A percentile compares a stretch with the other conserved stretches of the same genome.
Evolutionary conservation across 1,140 invertebrate species (phyloP).

Genomic region (Cyclargus thomasi): DNA sequence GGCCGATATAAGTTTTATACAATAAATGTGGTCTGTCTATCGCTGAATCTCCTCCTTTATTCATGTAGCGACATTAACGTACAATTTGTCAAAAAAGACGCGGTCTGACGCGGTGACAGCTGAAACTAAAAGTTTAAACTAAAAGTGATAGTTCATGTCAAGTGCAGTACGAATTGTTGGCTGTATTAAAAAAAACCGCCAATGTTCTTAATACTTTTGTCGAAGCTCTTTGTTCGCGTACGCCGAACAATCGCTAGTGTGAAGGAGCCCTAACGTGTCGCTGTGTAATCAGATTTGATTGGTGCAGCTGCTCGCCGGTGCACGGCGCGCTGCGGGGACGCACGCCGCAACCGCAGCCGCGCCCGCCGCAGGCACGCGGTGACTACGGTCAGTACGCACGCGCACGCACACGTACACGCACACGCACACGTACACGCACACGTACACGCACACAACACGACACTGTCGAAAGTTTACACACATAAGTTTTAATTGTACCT

Average conservation of each 20-base stretch:
- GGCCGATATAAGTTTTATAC: too few relatives aligned
- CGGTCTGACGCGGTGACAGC: too few relatives aligned
- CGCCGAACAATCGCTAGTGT: constrained; percentile 2
- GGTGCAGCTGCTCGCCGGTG: constrained; percentile 78
- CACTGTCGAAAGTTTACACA: neutral
- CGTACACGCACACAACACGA: constrained; percentile 15
- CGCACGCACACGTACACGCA: constrained; percentile 28
- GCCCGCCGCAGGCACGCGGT: constrained; percentile 86
- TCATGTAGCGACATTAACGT: too few relatives aligned
- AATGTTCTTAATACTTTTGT: too few relatives aligned
- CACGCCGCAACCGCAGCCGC: constrained; percentile 81
- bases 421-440: constrained; percentile 24
- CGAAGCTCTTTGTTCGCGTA: neutral
- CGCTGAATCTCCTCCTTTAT: too few relatives aligned
- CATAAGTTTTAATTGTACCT: too few relatives aligned
- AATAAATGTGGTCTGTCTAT: too few relatives aligned
- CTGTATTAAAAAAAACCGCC: too few relatives aligned
- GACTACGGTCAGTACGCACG: constrained; percentile 88
- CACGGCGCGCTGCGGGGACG: constrained; percentile 80
- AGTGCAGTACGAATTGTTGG: too few relatives aligned
- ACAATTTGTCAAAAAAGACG: too few relatives aligned
- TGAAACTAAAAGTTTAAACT: too few relatives aligned
- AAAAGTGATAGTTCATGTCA: too few relatives aligned
- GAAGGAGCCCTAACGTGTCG: constrained; percentile 43
- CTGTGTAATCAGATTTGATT: constrained; percentile 67